A percentile compares a stretch with the other conserved stretches of the same genome.
Conservation (phyloP, 2,888 invertebrate genomes). For the Stenurella melanura region DNA sequence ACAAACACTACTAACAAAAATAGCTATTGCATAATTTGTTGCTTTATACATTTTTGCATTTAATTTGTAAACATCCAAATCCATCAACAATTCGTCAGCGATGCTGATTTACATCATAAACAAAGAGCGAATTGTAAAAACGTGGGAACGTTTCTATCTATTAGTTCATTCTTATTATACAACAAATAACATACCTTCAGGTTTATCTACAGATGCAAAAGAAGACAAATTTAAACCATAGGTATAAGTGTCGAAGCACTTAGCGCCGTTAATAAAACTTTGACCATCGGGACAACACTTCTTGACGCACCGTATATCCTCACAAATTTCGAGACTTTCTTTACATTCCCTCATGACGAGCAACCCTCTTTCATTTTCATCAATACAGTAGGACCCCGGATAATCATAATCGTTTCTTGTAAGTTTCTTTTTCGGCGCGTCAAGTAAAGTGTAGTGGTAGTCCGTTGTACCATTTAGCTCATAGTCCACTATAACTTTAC, state of each 20-base stretch:
- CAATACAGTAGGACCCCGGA: slow-evolving; percentile 55
- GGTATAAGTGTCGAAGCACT: slow-evolving; percentile 61
- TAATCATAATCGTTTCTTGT: background rate
- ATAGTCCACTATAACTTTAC: slow-evolving; percentile 60
- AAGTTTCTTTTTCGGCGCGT: background rate
- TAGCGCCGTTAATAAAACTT: slow-evolving; percentile 69
- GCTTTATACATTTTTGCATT: no score
- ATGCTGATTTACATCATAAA: background rate
- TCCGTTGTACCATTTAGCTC: slow-evolving; percentile 32
- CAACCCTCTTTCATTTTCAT: slow-evolving; percentile 51
- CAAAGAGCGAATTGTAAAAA: background rate
- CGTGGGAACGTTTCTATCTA: background rate
- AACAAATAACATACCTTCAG: slow-evolving; percentile 54
- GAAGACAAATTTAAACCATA: slow-evolving; percentile 62
- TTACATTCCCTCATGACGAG: slow-evolving; percentile 62
- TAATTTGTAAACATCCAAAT: no score
- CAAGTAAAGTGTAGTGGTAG: slow-evolving; percentile 32
- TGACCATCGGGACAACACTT: slow-evolving; percentile 77
- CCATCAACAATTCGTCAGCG: no score
- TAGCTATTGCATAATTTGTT: no score
- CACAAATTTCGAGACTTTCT: slow-evolving; percentile 57
- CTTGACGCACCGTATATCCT: slow-evolving; percentile 69
- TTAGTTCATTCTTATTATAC: background rate
- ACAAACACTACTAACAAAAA: no score
- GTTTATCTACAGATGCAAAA: slow-evolving; percentile 54